A percentile compares a stretch with the other conserved stretches of the same genome.
Evolutionary conservation across 2,888 invertebrate species (phyloP).

Genomic region (Alcis repandata): DNA sequence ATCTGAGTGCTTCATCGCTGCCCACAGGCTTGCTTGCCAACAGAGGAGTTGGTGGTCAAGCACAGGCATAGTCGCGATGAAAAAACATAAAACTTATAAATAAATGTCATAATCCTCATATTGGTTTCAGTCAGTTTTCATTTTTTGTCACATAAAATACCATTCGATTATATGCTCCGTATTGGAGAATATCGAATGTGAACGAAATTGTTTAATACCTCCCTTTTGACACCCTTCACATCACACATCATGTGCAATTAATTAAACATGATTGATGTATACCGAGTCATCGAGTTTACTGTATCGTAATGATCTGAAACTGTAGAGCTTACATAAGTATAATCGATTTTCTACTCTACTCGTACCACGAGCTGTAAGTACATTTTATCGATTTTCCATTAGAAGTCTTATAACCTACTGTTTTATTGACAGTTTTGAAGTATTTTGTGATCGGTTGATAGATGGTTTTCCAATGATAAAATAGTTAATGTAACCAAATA

Average conservation of each 20-base stretch:
- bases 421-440: neutral
- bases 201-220: conserved; percentile 2
- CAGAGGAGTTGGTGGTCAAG: too few relatives aligned
- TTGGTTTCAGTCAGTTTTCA: too few relatives aligned
- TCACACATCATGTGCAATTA: conserved; percentile 20
- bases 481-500: too few relatives aligned
- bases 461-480: neutral
- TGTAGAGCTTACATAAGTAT: neutral
- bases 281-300: conserved; percentile 4
- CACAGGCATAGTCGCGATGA: too few relatives aligned
- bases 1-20: too few relatives aligned
- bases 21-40: too few relatives aligned
- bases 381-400: conserved; percentile 5
- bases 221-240: conserved; percentile 12
- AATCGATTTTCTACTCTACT: neutral
- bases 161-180: neutral
- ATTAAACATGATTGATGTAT: conserved; percentile 19
- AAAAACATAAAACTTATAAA: too few relatives aligned
- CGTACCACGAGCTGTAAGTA: neutral
- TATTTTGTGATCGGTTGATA: neutral
- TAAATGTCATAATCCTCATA: too few relatives aligned
- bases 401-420: conserved; percentile 5
- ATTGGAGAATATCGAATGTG: neutral
- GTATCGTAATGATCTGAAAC: conserved; percentile 14
- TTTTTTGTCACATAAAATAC: neutral